Base-by-base conservation (phyloP, 2,113 vertebrate species). In the Callospermophilus lateralis region DNA sequence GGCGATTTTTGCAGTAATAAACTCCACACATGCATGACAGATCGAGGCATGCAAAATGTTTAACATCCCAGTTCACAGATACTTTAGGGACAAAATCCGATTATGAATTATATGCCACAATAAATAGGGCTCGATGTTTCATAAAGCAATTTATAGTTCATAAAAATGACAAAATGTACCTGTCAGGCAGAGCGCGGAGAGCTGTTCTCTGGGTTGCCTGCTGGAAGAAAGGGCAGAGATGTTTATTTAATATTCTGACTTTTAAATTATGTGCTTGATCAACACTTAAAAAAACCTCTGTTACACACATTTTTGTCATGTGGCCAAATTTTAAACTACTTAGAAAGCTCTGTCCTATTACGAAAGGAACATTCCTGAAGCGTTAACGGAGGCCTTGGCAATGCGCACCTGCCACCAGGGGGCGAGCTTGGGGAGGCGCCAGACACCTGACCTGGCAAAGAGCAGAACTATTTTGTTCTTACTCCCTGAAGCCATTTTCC, bases 101-200 rank as follows among this genome's bases (percentile, higher is more conserved):
- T 98, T 98, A 98, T 99, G 98, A 99, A 98, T 99, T 99, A 99
- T 99, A 98, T 97, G 95, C 98, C 98, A 98, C 98, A 98, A 98
- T 99, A 99, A 99, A 99, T 98, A 99, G 98, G 98, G 97, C 97
- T 98, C 98, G 98, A 98, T 97, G 97, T 99, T 98, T 99, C 98
- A 98, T 98, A 99, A 98, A 98, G 98, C 98, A 99, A 99, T 99
- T 99, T 99, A 99, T 99, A 98, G 98, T 98, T 99, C 98, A 99
- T 99, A 99, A 99, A 99, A 99, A 99, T 99, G 98, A 99, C 98
- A 99, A 99, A 99, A 99, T 98, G 97, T 99, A 99, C 99, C 99
- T 99, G 99, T 99, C 98, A 98, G 98, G 98, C 55, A 99, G 98
- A 98, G 98, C 88, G 92, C 97, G 98, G 98, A 98, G 98, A 98